Percentiles rank a stretch among this genome's conserved stretches.
Conservation (phyloP, 1,140 invertebrate genomes). For the Lordiphosa mommai region DNA sequence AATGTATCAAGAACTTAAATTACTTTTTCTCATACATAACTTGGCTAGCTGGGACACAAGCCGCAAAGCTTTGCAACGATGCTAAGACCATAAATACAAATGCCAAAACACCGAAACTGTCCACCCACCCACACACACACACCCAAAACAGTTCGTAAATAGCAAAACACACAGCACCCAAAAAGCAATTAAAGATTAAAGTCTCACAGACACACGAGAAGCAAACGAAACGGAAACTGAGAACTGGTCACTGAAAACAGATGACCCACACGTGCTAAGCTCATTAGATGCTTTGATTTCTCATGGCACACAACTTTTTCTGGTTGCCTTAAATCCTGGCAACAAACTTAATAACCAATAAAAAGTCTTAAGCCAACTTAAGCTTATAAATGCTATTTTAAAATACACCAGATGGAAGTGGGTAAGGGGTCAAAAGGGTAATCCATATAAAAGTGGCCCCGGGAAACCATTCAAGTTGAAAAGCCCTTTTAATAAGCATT, state of each 20-base stretch:
- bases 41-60: constrained; percentile 1
- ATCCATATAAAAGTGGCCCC: constrained; percentile 31
- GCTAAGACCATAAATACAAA: constrained; percentile 11
- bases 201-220: constrained; percentile 3
- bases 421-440: neutral
- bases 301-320: constrained; percentile 15
- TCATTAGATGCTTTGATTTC: constrained; percentile 67
- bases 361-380: constrained; percentile 69
- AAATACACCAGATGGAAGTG: constrained; percentile 39
- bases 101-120: constrained; percentile 1
- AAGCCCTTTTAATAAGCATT: constrained; percentile 75
- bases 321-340: constrained; percentile 23
- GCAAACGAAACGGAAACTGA: neutral
- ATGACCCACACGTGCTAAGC: constrained; percentile 71
- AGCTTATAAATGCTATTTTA: constrained; percentile 73
- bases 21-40: neutral
- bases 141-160: constrained; percentile 5
- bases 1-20: constrained; percentile 4
- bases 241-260: constrained; percentile 31
- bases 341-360: constrained; percentile 73
- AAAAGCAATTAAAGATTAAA: constrained; percentile 74
- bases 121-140: neutral
- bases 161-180: constrained; percentile 4
- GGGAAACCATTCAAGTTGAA: constrained; percentile 67
- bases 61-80: constrained; percentile 2